phyloP scores from a whole-genome alignment of 1,140 invertebrate genomes.

The Brachionus koreanus region DNA sequence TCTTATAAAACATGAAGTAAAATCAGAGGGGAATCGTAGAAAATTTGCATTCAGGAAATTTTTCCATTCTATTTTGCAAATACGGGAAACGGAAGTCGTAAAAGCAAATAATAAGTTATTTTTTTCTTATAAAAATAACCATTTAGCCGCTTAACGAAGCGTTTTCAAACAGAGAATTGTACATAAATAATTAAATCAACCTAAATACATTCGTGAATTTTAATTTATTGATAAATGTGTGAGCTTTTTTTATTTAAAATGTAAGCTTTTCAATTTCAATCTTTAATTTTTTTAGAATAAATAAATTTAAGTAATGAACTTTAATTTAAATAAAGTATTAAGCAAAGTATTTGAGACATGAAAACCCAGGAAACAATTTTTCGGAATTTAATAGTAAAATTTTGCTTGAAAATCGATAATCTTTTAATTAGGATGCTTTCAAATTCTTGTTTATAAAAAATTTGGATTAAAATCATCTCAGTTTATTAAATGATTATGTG shows the following conservation, averaged over 20 bases:
- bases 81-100: slow-evolving; percentile 19
- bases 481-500: background rate
- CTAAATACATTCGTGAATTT: too few relatives aligned
- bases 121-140: background rate
- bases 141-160: background rate
- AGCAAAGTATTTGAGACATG: background rate
- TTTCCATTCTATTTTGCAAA: background rate
- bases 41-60: background rate
- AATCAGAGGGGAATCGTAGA: too few relatives aligned
- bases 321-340: background rate
- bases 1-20: too few relatives aligned
- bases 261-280: too few relatives aligned
- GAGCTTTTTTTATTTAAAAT: too few relatives aligned
- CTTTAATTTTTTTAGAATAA: too few relatives aligned
- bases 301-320: too few relatives aligned
- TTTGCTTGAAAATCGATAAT: background rate
- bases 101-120: background rate
- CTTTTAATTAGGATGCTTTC: background rate
- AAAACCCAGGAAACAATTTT: background rate
- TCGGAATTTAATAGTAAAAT: background rate
- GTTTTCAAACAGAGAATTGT: too few relatives aligned
- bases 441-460: background rate
- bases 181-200: too few relatives aligned
- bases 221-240: too few relatives aligned
- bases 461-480: background rate